Evolutionary conservation across 1,140 invertebrate species (phyloP), one percentile per base, ranked within the genome.

Genomic region (Drosophila seguyi): DNA sequence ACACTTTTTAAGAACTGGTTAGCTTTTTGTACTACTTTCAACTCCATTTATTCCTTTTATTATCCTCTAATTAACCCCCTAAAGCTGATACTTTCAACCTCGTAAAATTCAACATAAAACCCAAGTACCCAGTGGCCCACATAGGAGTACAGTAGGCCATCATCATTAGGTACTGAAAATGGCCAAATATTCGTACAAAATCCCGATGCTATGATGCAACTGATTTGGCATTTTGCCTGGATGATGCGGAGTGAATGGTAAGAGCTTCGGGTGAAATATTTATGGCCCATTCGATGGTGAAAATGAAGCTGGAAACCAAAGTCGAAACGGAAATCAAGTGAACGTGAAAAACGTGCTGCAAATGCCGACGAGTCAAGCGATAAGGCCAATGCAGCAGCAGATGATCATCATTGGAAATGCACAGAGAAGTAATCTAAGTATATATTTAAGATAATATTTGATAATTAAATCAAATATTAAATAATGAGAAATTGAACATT

Each of bases 341-440:
- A 86, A 87, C 82, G 82, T 76, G 83, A 76, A 87, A 87, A 86
- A 82, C 83, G 75, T 82, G 82, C 82, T 56, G 29, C 53, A 61
- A 56, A 63, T 57, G 34, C 52, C 47, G 22, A 11, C 25, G 31
- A 68, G 47, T 27, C 63, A 63, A 47, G 57, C 63, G 78, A 76
- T 73, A 59, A 68, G 53, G 67, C 76, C 67, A 72, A 48, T 47
- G 72, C 41, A 50, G 47, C 16, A 45, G 56, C 38, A 57, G 61
- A 71, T 34, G 58, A 58, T 42, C 60, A 39, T 53, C 44, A 50
- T 58, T 31, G 22, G 27, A 61, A 8, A 2, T 65, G 56, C 61
- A 65, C 31, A 7, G 11, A 4, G 25, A 31, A 61, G 5, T 22
- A n/a, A 56, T 3, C 2, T 56, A 7, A 2, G 6, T 39, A 11